phyloP scores from a whole-genome alignment of 2,797 vertebrate species.

The Ambastaia sidthimunki region DNA sequence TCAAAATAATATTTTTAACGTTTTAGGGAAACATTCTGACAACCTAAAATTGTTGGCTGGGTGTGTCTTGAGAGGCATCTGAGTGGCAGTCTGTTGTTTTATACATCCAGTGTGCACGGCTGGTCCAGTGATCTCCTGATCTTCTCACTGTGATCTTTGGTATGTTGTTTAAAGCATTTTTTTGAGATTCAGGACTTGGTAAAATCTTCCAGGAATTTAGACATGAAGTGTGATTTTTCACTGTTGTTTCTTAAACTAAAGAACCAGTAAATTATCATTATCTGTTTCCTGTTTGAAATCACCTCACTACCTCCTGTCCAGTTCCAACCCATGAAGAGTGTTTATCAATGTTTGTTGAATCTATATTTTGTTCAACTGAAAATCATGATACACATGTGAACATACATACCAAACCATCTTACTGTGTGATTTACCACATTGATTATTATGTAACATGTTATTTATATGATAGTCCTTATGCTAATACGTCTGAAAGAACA shows the following conservation, averaged over 20 bases:
- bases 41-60: background rate
- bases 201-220: slow-evolving; percentile 16
- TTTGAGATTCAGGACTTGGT: background rate
- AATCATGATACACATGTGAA: no score
- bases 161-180: background rate
- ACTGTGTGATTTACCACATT: no score
- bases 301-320: no score
- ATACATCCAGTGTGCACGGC: background rate
- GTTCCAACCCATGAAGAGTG: no score
- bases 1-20: no score
- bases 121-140: background rate
- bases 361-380: no score
- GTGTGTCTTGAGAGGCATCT: background rate
- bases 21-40: no score
- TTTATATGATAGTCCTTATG: no score
- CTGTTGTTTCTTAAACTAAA: slow-evolving; percentile 17
- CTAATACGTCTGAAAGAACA: no score
- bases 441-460: no score
- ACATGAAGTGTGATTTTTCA: slow-evolving; percentile 5
- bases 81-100: background rate
- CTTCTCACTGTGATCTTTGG: background rate
- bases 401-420: no score
- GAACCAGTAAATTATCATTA: background rate
- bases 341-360: no score
- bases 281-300: background rate